phyloP scores from a whole-genome alignment of 2,113 vertebrate genomes.

The Planiliza haematocheilus region DNA sequence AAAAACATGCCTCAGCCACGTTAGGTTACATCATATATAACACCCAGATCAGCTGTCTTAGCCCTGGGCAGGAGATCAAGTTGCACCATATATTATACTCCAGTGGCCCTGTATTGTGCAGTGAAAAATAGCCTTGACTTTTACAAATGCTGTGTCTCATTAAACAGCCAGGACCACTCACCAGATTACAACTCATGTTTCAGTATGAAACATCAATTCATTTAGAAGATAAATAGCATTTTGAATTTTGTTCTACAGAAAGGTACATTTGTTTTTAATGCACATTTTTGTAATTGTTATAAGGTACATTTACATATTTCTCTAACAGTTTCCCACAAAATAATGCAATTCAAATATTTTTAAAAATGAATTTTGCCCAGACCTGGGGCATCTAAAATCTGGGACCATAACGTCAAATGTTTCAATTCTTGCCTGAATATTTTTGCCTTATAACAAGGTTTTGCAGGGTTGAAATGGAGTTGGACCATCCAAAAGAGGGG shows the following conservation, averaged over 20 bases:
- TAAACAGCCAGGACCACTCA: constrained; percentile 25
- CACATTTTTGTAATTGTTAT: no score
- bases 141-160: constrained; percentile 48
- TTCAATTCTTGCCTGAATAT: no score
- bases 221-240: constrained; percentile 9
- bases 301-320: no score
- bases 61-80: constrained; percentile 3
- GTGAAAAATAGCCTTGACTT: constrained; percentile 36
- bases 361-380: no score
- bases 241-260: not conserved
- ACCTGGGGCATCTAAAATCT: no score
- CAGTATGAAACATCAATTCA: constrained; percentile 24
- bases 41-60: constrained; percentile 5
- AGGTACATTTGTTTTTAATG: not conserved
- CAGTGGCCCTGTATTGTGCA: not conserved
- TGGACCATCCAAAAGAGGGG: no score
- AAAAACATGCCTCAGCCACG: not conserved
- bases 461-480: no score
- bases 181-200: constrained; percentile 19
- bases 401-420: no score
- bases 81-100: constrained; percentile 27
- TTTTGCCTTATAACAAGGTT: no score
- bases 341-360: no score
- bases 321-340: no score
- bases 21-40: not conserved